Evolutionary conservation across 2,797 vertebrate genomes (phyloP), one percentile per base, ranked within the genome.

Genomic region (Geotrypetes seraphini): DNA sequence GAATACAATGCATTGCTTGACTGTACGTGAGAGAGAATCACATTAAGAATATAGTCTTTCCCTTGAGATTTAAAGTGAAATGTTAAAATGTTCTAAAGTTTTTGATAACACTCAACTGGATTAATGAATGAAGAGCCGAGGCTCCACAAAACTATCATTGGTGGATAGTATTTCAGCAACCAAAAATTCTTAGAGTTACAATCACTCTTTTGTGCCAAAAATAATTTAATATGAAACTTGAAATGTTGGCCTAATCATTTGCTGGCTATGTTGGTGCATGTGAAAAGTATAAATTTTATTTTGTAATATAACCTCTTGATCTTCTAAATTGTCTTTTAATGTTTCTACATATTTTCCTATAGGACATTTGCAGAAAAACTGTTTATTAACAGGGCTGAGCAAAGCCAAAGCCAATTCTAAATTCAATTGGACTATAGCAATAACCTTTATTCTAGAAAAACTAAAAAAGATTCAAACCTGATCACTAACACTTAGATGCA

Each of bases 1-100:
- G 66, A 77, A 73, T 62, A 69, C 69, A 80, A 78, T 63, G 67
- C 64, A 79, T 81, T 75, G 75, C 75, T 73, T 63, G 63, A 71
- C 67, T 75, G 75, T 74, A 73, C 52, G 75, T 79, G 70, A 79
- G 69, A 66, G 68, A 71, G 73, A 76, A 78, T 79, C 59, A 36
- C 63, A 65, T 71, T 54, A 66, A 3, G 15, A 57, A 60, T 66
- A 65, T 64, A 62, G 69, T 69, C 66, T 71, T 40, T 57, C 57
- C 34, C 66, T 33, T 3, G 62, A 66, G 67, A 62, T 63, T 57
- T 62, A 60, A 36, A 60, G 56, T 40, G 65, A 43, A 53, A 69
- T 54, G 56, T 69, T 50, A 53, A 33, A 48, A 59, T 59, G 56
- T 70, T 63, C 60, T 60, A 41, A 21, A 49, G 51, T 22, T 69